These are phyloP conservation scores for Syrrhaptes paradoxus DNA, from an alignment of 2,113 vertebrate species.

Conservation along the genomic window DNA sequence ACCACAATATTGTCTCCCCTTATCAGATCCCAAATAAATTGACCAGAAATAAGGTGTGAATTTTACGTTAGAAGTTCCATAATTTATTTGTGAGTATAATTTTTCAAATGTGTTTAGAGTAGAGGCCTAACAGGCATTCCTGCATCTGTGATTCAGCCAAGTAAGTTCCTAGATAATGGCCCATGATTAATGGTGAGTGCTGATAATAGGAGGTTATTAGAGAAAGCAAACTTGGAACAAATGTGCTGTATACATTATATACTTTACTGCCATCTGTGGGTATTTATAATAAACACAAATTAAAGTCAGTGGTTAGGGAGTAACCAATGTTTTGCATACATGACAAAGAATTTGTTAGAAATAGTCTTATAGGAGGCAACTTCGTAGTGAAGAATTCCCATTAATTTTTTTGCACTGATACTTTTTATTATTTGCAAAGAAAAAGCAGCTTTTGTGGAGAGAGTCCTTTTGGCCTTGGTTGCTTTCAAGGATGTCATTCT, in stretches of 20 bases:
- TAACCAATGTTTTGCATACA: neutral
- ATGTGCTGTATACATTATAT: conserved; percentile 24
- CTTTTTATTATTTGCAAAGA: neutral
- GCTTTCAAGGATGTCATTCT: neutral
- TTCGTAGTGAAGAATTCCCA: neutral
- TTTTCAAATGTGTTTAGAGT: conserved; percentile 22
- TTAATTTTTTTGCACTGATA: neutral
- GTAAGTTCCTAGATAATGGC: conserved; percentile 58
- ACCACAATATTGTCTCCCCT: neutral
- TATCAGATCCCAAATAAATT: conserved; percentile 24
- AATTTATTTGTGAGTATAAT: conserved; percentile 21
- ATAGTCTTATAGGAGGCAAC: neutral
- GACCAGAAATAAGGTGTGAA: conserved; percentile 8
- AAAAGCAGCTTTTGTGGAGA: neutral
- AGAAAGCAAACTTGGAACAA: conserved; percentile 34
- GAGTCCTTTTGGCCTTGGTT: neutral
- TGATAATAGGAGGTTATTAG: conserved; percentile 57
- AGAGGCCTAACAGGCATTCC: neutral
- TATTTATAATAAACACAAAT: conserved; percentile 44
- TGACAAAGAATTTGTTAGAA: neutral
- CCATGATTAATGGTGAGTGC: conserved; percentile 57
- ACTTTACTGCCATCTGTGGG: conserved; percentile 42
- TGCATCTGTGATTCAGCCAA: conserved; percentile 34
- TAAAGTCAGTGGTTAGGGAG: neutral
- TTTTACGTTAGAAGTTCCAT: neutral